These are phyloP conservation scores for Marronus borbonicus DNA, from an alignment of 2,888 invertebrate species.

Conservation along the genomic window DNA sequence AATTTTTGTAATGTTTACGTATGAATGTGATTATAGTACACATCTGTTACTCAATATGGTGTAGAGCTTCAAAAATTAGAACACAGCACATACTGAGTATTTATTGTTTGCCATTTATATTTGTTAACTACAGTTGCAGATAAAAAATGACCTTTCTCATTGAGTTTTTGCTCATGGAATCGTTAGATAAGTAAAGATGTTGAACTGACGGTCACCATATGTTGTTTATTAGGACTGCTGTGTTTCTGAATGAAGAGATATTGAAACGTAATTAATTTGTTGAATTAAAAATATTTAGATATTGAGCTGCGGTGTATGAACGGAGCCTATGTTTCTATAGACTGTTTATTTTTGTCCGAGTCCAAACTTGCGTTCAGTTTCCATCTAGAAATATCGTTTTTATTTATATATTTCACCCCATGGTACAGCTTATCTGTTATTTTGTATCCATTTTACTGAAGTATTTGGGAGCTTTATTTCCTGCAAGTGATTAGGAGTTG, in stretches of 20 bases:
- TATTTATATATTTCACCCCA: too few relatives aligned
- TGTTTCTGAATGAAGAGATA: too few relatives aligned
- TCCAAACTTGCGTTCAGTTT: too few relatives aligned
- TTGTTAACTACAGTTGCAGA: not conserved
- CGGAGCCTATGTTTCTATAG: too few relatives aligned
- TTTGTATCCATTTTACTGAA: too few relatives aligned
- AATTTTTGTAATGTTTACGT: not conserved
- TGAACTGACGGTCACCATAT: not conserved
- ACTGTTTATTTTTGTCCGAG: too few relatives aligned
- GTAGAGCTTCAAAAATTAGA: not conserved
- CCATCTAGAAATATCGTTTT: too few relatives aligned
- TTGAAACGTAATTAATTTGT: too few relatives aligned
- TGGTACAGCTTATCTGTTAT: too few relatives aligned
- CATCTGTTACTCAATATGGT: not conserved
- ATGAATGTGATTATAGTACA: not conserved
- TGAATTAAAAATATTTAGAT: too few relatives aligned
- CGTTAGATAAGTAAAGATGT: constrained; percentile 7
- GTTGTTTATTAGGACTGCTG: not conserved
- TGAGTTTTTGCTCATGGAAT: not conserved
- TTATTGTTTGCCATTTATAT: not conserved
- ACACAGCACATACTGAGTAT: not conserved
- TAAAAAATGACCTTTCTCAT: constrained; percentile 1
- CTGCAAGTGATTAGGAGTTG: not conserved
- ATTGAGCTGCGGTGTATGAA: too few relatives aligned
- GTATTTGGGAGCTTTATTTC: not conserved